Conservation (phyloP, 2,797 vertebrate species). For the Phalanger gymnotis region DNA sequence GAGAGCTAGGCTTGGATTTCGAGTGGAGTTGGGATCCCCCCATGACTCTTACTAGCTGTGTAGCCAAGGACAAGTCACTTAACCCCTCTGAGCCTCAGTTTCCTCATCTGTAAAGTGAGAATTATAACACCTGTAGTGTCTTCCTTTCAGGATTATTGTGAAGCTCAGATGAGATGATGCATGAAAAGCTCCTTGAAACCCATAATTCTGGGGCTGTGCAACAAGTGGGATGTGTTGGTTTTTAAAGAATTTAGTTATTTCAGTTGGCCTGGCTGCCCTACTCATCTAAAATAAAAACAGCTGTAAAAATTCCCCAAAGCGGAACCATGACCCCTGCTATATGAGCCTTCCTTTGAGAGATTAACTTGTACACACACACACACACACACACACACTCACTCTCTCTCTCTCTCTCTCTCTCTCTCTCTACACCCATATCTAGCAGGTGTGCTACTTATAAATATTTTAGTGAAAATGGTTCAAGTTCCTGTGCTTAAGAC, state of each 20-base stretch:
- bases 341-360: constrained; percentile 38
- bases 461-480: constrained; percentile 35
- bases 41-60: background rate
- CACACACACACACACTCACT: background rate
- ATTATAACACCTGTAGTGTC: background rate
- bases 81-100: background rate
- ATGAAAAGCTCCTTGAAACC: background rate
- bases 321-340: background rate
- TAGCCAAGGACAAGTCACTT: background rate
- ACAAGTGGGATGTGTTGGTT: background rate
- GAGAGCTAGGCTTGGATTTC: background rate
- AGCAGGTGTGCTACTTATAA: background rate
- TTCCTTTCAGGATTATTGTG: background rate
- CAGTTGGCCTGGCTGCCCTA: background rate
- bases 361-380: constrained; percentile 6
- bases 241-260: background rate
- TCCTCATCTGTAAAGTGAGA: background rate
- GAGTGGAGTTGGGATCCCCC: background rate
- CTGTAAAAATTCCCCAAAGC: constrained; percentile 26
- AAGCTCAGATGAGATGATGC: background rate
- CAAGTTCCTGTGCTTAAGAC: constrained; percentile 50
- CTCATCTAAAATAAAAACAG: background rate
- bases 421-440: background rate
- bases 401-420: too few species aligned
- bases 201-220: background rate